These are phyloP conservation scores for Hoplias malabaricus DNA, from an alignment of 2,113 vertebrate species.

Conservation along the genomic window DNA sequence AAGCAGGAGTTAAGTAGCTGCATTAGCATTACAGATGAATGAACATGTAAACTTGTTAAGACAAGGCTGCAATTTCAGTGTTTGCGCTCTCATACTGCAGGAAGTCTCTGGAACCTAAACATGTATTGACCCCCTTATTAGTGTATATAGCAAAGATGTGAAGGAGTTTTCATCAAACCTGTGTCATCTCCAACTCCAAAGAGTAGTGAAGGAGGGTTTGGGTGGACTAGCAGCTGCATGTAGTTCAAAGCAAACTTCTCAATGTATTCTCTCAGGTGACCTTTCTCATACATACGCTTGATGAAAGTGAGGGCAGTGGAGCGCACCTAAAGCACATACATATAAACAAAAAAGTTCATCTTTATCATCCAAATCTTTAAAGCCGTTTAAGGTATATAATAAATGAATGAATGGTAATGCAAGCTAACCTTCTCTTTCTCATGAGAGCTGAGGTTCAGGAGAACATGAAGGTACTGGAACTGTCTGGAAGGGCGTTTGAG, in stretches of 20 bases:
- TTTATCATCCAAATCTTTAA: not conserved
- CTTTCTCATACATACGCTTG: constrained; percentile 92
- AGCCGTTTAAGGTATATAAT: not conserved
- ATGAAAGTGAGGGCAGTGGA: constrained; percentile 88
- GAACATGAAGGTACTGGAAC: constrained; percentile 92
- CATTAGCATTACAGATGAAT: too few species aligned
- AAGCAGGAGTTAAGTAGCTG: not conserved
- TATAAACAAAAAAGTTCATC: not conserved
- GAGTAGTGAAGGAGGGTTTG: constrained; percentile 88
- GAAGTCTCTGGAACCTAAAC: too few species aligned
- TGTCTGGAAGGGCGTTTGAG: constrained; percentile 86
- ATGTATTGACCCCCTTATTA: too few species aligned
- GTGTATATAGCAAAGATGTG: too few species aligned
- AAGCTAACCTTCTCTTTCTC: constrained; percentile 88
- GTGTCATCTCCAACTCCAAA: constrained; percentile 94
- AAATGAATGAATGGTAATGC: not conserved
- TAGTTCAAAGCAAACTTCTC: constrained; percentile 95
- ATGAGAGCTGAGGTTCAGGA: constrained; percentile 91
- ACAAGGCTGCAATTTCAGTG: too few species aligned
- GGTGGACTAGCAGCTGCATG: constrained; percentile 92
- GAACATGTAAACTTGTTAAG: too few species aligned
- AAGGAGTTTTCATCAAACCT: constrained; percentile 65
- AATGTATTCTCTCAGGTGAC: constrained; percentile 88
- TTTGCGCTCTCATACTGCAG: too few species aligned
- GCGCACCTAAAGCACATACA: constrained; percentile 76